These are phyloP conservation scores for Orestias chungarensis DNA, from an alignment of 2,797 vertebrate species.

Conservation along the genomic window DNA sequence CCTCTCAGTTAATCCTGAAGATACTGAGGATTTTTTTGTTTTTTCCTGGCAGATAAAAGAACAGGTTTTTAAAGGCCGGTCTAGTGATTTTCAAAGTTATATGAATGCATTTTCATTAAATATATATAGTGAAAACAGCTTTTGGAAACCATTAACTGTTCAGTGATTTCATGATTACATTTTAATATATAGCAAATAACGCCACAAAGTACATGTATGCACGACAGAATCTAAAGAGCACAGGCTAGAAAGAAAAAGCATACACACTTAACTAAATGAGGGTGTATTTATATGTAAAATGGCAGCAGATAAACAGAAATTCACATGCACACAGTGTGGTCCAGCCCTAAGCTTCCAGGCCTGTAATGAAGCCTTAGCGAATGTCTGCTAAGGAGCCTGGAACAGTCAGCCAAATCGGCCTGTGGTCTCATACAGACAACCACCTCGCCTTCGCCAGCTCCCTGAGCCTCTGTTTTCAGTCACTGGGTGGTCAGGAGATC, in stretches of 20 bases:
- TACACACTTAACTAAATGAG: constrained; percentile 34
- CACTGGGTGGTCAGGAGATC: constrained; percentile 74
- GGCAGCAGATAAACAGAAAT: constrained; percentile 45
- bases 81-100: constrained; percentile 19
- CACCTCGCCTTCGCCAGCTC: constrained; percentile 61
- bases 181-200: constrained; percentile 42
- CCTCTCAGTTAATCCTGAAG: constrained; percentile 52
- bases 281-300: constrained; percentile 31
- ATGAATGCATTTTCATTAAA: constrained; percentile 32
- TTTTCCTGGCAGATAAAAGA: constrained; percentile 48
- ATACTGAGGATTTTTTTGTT: constrained; percentile 32
- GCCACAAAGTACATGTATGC: constrained; percentile 30
- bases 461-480: constrained; percentile 66
- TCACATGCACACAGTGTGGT: constrained; percentile 71
- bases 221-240: constrained; percentile 23
- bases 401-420: constrained; percentile 70
- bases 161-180: constrained; percentile 32
- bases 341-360: constrained; percentile 61
- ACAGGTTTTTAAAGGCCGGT: constrained; percentile 70
- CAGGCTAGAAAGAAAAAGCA: constrained; percentile 9
- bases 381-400: constrained; percentile 73
- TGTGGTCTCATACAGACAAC: constrained; percentile 80
- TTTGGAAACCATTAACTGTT: constrained; percentile 27
- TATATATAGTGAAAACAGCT: constrained; percentile 39
- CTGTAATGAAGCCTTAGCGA: constrained; percentile 74